Conservation (phyloP, 2,888 invertebrate genomes). For the Trilocha varians region DNA sequence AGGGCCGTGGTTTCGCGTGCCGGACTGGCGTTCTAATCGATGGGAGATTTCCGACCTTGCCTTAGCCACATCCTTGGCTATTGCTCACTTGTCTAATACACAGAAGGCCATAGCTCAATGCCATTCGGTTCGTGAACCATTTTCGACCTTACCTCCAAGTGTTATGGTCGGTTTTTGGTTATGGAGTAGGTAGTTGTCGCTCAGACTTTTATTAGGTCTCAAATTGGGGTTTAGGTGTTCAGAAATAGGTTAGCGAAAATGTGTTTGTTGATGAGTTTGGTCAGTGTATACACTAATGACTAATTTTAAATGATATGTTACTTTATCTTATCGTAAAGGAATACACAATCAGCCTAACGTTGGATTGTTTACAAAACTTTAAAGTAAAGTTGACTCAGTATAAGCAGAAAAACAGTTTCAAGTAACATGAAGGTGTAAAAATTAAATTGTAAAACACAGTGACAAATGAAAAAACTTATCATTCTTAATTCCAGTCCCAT, state of each 20-base stretch:
- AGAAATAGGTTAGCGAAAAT: neutral
- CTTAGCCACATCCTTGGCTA: conserved; percentile 48
- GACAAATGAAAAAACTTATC: no score
- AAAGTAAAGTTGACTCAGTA: no score
- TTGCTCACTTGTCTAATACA: conserved; percentile 48
- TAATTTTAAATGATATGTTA: no score
- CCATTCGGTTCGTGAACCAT: neutral
- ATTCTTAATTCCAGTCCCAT: no score
- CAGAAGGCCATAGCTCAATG: conserved; percentile 25
- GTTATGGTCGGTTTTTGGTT: conserved; percentile 2
- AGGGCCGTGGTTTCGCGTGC: conserved; percentile 62
- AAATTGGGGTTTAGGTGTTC: neutral
- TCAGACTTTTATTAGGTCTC: neutral
- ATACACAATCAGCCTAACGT: no score
- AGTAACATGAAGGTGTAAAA: no score
- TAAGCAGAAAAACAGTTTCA: no score
- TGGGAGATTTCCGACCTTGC: conserved; percentile 68
- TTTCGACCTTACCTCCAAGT: neutral
- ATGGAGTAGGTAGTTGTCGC: neutral
- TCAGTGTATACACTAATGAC: no score
- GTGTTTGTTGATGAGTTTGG: no score
- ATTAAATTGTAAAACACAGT: no score
- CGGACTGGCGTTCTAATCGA: conserved; percentile 47
- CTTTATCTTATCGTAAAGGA: no score
- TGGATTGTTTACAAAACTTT: no score